Base-by-base conservation (phyloP, 2,888 invertebrate genomes). In the Drosophila leonis region DNA sequence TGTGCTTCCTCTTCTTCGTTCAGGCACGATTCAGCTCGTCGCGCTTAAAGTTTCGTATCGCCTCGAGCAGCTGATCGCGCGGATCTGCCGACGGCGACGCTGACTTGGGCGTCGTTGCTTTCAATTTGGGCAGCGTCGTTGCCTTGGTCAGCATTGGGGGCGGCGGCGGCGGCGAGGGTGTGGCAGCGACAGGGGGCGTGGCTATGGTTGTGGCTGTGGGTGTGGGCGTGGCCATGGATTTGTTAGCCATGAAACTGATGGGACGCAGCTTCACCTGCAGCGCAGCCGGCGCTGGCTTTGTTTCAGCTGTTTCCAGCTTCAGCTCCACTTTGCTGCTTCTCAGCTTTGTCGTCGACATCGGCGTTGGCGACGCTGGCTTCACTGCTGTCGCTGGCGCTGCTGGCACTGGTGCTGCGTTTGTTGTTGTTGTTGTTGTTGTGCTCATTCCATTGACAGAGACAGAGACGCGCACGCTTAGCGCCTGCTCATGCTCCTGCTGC, bases 1-100 rank as follows among this genome's bases (percentile, higher is more conserved):
- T 44, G 7, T 20, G 27, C 24, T 29, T 41, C 2, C 29, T 2
- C 20, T n/a, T 35, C 27, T 13, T 20, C 20, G 20, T 7, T 90
- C 67, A 92, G 56, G 86, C 75, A 29, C 87, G 83, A 54, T 92
- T 92, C 13, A 93, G 83, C 52, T 90, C 87, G 9, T 92, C 89
- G 3, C 90, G 91, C 65, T 96, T 95, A 75, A 96, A 96, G 90
- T 94, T 95, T 75, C 96, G 94, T 85, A 97, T 97, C 20, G 96
- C 95, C 56, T 95, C 94, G 91, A 97, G 93, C 37, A 97, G 93
- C 83, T 95, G 94, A 79, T 95, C 95, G 51, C 96, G 93, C 0
- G 95, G 94, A 91, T 96, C 96, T 2, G 85, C 64, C 18, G 78
- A 27, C 6, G 72, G 74, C 49, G 75, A 79, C 31, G 86, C 46